phyloP scores from a whole-genome alignment of 2,113 vertebrate genomes.

The Syngnathus floridae region DNA sequence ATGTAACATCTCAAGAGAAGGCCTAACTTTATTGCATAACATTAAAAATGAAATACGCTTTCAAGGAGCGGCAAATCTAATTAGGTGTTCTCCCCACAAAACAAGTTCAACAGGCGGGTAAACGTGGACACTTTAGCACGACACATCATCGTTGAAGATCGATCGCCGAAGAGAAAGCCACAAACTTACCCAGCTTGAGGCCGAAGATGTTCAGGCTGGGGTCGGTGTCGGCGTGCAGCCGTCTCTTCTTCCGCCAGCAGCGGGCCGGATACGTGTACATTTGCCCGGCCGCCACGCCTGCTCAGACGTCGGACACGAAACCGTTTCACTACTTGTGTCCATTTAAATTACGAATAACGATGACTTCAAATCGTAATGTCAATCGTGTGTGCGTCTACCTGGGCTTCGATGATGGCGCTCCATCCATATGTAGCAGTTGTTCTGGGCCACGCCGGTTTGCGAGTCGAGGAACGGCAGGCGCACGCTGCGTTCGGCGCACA shows the following conservation, averaged over 20 bases:
- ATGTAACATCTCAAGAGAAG: constrained; percentile 49
- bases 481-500: constrained; percentile 92
- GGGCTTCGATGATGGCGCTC: constrained; percentile 93
- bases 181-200: constrained; percentile 81
- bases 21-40: constrained; percentile 56
- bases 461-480: constrained; percentile 96
- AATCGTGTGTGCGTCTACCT: constrained; percentile 60
- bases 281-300: constrained; percentile 87
- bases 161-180: neutral
- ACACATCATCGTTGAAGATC: constrained; percentile 48
- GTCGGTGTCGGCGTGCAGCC: constrained; percentile 84
- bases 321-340: neutral
- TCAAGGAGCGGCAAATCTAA: constrained; percentile 61
- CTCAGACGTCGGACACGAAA: neutral
- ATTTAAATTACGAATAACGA: no score
- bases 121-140: constrained; percentile 47
- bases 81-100: constrained; percentile 62
- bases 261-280: constrained; percentile 95
- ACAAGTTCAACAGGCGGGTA: constrained; percentile 55
- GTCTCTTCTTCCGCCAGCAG: constrained; percentile 95
- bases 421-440: constrained; percentile 99
- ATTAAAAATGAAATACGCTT: constrained; percentile 66
- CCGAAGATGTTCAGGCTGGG: constrained; percentile 83
- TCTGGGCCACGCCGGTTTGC: constrained; percentile 93
- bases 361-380: no score